phyloP scores from a whole-genome alignment of 2,888 invertebrate species.

The Nomada hirtipes region DNA sequence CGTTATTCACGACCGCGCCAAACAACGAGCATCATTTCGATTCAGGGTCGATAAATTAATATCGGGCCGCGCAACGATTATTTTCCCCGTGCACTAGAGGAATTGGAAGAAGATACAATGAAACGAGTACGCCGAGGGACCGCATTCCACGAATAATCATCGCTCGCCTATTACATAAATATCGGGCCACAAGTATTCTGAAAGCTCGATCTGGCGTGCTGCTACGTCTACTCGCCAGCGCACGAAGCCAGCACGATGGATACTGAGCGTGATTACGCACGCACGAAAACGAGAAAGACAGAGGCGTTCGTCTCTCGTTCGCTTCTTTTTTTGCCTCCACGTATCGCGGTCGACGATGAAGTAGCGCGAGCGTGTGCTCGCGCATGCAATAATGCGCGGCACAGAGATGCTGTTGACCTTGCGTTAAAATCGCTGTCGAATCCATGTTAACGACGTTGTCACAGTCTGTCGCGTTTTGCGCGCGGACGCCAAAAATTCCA shows the following conservation, averaged over 20 bases:
- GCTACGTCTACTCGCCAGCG: background rate
- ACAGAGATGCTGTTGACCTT: conserved; percentile 79
- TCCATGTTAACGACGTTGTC: conserved; percentile 46
- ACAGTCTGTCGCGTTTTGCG: conserved; percentile 27
- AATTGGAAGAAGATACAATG: too few relatives aligned
- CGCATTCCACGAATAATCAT: background rate
- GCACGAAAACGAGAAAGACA: background rate
- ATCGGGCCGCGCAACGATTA: too few relatives aligned
- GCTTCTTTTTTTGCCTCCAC: background rate
- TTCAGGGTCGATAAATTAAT: too few relatives aligned
- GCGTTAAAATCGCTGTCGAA: conserved; percentile 70
- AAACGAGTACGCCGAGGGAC: too few relatives aligned
- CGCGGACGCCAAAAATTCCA: conserved; percentile 18
- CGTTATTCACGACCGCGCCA: too few relatives aligned
- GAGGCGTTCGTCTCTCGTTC: background rate
- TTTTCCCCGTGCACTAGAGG: too few relatives aligned
- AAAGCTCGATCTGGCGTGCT: background rate
- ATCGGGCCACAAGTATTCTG: background rate
- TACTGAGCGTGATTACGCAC: background rate
- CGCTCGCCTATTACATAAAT: background rate
- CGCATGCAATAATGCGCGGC: conserved; percentile 75
- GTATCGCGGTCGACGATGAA: conserved; percentile 54
- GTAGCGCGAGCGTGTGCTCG: conserved; percentile 15
- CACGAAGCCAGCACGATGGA: background rate
- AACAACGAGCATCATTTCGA: too few relatives aligned